These are phyloP conservation scores for Sula dactylatra DNA, from an alignment of 2,113 vertebrate species.

Conservation along the genomic window DNA sequence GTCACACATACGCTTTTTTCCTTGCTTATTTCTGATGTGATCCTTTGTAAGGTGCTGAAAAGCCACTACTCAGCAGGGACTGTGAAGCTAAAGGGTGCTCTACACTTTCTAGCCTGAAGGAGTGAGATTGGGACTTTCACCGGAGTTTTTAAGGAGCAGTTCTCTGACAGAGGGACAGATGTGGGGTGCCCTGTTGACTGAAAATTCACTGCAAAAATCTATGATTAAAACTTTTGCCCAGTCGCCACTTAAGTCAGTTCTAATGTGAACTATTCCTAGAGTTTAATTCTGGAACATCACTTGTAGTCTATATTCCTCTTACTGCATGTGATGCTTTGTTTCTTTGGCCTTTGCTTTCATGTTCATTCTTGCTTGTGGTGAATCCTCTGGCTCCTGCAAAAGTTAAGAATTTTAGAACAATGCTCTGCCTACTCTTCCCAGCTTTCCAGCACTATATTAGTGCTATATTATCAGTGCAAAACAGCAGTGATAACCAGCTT, in stretches of 20 bases:
- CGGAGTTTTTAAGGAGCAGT: neutral
- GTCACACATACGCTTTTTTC: fast-evolving
- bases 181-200: neutral
- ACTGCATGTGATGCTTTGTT: neutral
- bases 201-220: neutral
- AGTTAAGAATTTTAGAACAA: neutral
- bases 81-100: neutral
- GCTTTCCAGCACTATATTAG: neutral
- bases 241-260: neutral
- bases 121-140: neutral
- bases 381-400: neutral
- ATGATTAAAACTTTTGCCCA: neutral
- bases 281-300: neutral
- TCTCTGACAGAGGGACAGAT: neutral
- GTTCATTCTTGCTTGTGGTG: neutral
- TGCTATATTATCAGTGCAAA: neutral
- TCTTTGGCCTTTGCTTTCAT: neutral
- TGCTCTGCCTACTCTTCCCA: neutral
- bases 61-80: neutral
- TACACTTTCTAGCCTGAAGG: neutral
- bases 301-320: neutral
- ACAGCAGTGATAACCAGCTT: neutral
- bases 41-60: neutral
- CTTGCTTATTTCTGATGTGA: neutral
- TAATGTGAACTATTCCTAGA: neutral